A percentile compares a stretch with the other conserved stretches of the same genome.
Conservation (phyloP, 2,113 vertebrate genomes). For the Gallinago undulata region DNA sequence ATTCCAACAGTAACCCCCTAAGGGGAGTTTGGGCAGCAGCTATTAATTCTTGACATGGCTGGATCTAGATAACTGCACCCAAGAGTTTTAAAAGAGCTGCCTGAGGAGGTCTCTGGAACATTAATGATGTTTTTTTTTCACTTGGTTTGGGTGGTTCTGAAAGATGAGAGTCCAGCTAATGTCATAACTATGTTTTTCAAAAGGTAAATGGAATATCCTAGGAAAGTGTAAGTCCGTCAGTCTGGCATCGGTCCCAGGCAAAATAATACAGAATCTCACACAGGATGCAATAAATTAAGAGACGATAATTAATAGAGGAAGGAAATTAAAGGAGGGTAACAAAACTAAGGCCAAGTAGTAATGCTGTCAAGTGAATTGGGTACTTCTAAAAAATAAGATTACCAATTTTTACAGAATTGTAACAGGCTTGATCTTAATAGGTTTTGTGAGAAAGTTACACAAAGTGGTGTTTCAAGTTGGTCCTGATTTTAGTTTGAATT, state of each 20-base stretch:
- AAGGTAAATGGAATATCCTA: constrained; percentile 51
- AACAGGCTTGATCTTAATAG: background rate
- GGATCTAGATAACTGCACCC: constrained; percentile 12
- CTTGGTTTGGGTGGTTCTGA: constrained; percentile 31
- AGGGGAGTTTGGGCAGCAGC: background rate
- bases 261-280: constrained; percentile 30
- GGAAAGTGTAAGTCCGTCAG: background rate
- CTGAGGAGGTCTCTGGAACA: constrained; percentile 4
- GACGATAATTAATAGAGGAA: constrained; percentile 58
- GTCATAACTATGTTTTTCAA: background rate
- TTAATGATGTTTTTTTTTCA: background rate
- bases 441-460: background rate
- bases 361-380: background rate
- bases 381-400: background rate
- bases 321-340: constrained; percentile 60
- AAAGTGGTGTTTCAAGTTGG: background rate
- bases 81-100: background rate
- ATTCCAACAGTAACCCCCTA: background rate
- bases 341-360: background rate
- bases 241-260: constrained; percentile 40
- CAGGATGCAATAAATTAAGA: constrained; percentile 55
- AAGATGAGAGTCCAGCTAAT: background rate
- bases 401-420: background rate
- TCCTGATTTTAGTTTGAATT: background rate
- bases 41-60: background rate